Base-by-base conservation (phyloP, 2,797 vertebrate species). In the Novumbra hubbsi region DNA sequence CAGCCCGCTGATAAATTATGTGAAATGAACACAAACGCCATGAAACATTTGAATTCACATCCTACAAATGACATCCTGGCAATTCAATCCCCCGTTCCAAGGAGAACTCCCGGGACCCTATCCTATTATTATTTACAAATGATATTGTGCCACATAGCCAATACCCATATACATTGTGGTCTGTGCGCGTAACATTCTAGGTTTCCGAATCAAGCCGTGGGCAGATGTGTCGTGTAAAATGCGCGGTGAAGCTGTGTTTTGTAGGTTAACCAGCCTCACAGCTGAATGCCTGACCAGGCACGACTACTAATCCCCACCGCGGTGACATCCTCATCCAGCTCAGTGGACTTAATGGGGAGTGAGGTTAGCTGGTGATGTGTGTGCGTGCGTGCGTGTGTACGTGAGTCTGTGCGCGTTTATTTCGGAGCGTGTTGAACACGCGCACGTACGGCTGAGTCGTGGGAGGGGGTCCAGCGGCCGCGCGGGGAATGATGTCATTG, bases 251-350 rank as follows among this genome's bases (percentile, higher is more conserved):
- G 52, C 34, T 9, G 14, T 57, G 52, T 21, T 45, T 60, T 62
- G 57, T 45, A 24, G 55, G 9, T 24, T 57, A 24, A 16, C 62
- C 52, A 5, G 76, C 87, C 88, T 85, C 86, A 48, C 81, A 73
- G 63, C 38, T 55, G 57, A 76, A 38, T 72, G 76, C 65, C 78
- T 64, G 15, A 57, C 63, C 50, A 67, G 27, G 63, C 81, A 78
- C 17, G 55, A 63, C 57, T 76, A 63, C 50, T 73, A 80, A 74
- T 79, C 69, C 60, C 24, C 60, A 71, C 66, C 68, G 76, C 28
- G 57, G 48, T 68, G 50, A 52, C 78, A 77, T 83, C 76, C 78
- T 83, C 66, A 45, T 45, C 41, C 27, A 17, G 62, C 62, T 32
- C 28, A 32, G 2, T 64, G 28, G 28, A 6, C 62, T 64, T 32